Evolutionary conservation across 2,888 invertebrate species (phyloP), one percentile per base, ranked within the genome.

Genomic region (Pseudococcus longispinus): DNA sequence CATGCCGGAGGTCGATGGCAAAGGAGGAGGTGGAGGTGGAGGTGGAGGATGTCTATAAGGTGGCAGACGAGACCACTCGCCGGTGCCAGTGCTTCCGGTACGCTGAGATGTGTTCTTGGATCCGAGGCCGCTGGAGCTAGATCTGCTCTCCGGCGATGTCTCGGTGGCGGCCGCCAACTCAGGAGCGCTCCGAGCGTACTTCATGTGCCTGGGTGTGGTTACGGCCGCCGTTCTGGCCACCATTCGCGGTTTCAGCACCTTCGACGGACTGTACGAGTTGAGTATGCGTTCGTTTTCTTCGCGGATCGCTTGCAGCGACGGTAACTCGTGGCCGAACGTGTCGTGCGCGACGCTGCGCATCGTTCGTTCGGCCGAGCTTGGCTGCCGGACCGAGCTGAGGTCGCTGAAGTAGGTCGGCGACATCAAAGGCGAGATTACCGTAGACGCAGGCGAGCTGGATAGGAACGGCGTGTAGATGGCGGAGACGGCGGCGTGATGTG

Each of bases 91-190:
- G 9, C 89, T 88, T 9, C 60, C 88, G 84, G 89, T 89, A 13
- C 88, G 89, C 23, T 88, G 88, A 11, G 37, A 95, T 95, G 51
- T 96, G 91, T 97, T 97, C 90, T 97, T 96, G 90, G 96, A 96
- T 88, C 96, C 97, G 91, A 97, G 96, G 18, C 97, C 97, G 90
- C 96, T 96, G 55, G 96, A 96, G 90, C 96, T 96, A 23, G 96
- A 96, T 84, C 96, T 93, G 90, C 96, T 96, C 90, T 96, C 96
- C 0, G 97, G 97, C 4, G 96, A 96, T 11, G 96, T 95, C 90
- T 96, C 95, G 20, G 77, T n/a, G 23, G 11, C 6, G 26, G 51
- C 80, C 20, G 77, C 80, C 77, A 88, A 86, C 80, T 87, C 88
- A 18, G 88, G 88, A 4, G 88, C 88, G 74, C 87, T 88, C 4